Evolutionary conservation across 2,888 invertebrate genomes (phyloP).

Genomic region (Lordiphosa fenestrarum): DNA sequence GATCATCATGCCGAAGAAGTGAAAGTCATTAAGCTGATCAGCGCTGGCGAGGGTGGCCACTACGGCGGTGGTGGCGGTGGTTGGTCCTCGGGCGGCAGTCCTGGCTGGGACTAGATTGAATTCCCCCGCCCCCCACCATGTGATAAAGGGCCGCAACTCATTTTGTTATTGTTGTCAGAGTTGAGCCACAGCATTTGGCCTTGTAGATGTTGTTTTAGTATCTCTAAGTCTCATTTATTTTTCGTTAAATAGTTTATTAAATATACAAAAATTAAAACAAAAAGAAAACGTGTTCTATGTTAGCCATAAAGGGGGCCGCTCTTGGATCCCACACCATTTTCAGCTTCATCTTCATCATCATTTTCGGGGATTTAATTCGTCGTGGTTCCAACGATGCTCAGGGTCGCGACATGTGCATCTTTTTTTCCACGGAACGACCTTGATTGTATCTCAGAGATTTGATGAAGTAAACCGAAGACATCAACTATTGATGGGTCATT

Average conservation of each 20-base stretch:
- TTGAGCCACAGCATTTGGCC: constrained; percentile 55
- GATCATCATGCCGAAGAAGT: constrained; percentile 24
- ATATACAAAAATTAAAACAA: constrained; percentile 24
- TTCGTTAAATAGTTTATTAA: constrained; percentile 42
- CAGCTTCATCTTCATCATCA: constrained; percentile 3
- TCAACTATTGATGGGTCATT: constrained; percentile 5
- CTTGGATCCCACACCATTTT: no score
- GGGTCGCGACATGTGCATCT: no score
- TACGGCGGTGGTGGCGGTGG: constrained; percentile 25
- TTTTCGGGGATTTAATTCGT: constrained; percentile 14
- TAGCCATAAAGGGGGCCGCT: background rate
- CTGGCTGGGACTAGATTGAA: constrained; percentile 36
- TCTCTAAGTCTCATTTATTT: constrained; percentile 33
- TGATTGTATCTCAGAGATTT: no score
- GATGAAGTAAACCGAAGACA: no score
- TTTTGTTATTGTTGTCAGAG: constrained; percentile 61
- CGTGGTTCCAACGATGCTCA: no score
- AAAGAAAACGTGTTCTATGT: constrained; percentile 13
- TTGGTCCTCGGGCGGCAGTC: constrained; percentile 23
- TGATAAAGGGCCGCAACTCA: constrained; percentile 39
- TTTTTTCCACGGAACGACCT: no score
- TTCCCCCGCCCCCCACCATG: constrained; percentile 20
- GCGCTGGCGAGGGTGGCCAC: constrained; percentile 25
- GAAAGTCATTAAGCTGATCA: constrained; percentile 34
- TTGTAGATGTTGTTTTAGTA: constrained; percentile 56